Conservation (phyloP, 2,113 vertebrate species). For the Microtus ochrogaster region DNA sequence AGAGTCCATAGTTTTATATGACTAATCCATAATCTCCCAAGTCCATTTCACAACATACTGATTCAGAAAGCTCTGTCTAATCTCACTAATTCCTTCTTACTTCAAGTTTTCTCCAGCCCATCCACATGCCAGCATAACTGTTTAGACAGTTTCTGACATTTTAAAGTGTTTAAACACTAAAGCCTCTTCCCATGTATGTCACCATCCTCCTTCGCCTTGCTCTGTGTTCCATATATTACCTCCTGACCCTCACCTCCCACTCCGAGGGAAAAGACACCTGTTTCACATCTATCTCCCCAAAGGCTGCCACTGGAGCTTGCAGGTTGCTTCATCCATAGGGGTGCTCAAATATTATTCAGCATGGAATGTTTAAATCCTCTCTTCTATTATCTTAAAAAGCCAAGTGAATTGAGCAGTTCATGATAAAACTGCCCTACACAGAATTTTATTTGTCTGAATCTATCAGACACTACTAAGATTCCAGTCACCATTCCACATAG, state of each 20-base stretch:
- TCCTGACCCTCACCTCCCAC: too few relatives aligned
- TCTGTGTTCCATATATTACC: too few relatives aligned
- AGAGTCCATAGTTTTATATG: conserved; percentile 11
- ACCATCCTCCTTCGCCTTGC: background rate
- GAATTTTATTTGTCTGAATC: conserved; percentile 34
- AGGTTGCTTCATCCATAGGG: background rate
- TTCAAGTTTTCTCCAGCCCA: conserved; percentile 52
- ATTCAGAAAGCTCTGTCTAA: conserved; percentile 45
- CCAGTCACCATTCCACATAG: background rate
- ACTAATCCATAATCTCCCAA: conserved; percentile 3
- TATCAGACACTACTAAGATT: conserved; percentile 33
- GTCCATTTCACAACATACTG: conserved; percentile 1
- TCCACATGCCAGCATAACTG: background rate
- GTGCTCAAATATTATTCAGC: conserved; percentile 34
- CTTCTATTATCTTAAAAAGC: conserved; percentile 48
- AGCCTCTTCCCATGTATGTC: background rate
- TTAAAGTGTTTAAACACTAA: background rate
- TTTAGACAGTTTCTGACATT: conserved; percentile 14
- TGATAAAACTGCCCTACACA: conserved; percentile 44
- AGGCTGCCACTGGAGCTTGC: background rate
- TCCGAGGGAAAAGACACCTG: conserved; percentile 20
- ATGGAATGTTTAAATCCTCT: background rate
- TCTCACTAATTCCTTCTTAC: conserved; percentile 7
- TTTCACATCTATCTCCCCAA: conserved; percentile 33
- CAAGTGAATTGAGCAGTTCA: conserved; percentile 44